A percentile compares a stretch with the other conserved stretches of the same genome.
phyloP scores from a whole-genome alignment of 2,113 vertebrate species.

The Psilopogon haemacephalus region DNA sequence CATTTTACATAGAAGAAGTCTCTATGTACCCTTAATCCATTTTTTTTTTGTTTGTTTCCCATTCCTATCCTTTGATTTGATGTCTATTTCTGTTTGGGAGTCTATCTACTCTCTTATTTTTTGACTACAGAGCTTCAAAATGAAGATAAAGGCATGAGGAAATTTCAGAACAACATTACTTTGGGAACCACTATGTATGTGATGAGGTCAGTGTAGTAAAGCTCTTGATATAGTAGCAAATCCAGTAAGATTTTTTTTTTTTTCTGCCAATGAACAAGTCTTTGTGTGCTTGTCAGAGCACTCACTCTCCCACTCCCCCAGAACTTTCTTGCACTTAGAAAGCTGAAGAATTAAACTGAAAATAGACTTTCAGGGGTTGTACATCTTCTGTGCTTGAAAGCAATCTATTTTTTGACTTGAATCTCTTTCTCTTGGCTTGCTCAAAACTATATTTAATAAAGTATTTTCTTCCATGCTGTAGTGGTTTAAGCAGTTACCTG shows the following conservation, averaged over 20 bases:
- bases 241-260: background rate
- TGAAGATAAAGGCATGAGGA: background rate
- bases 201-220: background rate
- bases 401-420: slow-evolving; percentile 38
- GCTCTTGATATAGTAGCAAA: background rate
- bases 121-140: background rate
- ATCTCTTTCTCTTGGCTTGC: background rate
- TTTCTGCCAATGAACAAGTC: background rate
- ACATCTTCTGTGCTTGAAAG: background rate
- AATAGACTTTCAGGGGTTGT: background rate
- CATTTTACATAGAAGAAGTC: background rate
- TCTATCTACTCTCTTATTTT: background rate
- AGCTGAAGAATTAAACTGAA: background rate
- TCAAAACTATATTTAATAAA: background rate
- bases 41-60: background rate
- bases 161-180: background rate
- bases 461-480: background rate
- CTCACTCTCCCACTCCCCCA: background rate
- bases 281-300: background rate
- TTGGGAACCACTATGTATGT: background rate
- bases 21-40: background rate
- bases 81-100: background rate
- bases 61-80: background rate
- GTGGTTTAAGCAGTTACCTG: no score
- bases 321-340: background rate